A percentile compares a stretch with the other conserved stretches of the same genome.
Conservation (phyloP, 2,113 vertebrate genomes). For the Eolophus roseicapilla region DNA sequence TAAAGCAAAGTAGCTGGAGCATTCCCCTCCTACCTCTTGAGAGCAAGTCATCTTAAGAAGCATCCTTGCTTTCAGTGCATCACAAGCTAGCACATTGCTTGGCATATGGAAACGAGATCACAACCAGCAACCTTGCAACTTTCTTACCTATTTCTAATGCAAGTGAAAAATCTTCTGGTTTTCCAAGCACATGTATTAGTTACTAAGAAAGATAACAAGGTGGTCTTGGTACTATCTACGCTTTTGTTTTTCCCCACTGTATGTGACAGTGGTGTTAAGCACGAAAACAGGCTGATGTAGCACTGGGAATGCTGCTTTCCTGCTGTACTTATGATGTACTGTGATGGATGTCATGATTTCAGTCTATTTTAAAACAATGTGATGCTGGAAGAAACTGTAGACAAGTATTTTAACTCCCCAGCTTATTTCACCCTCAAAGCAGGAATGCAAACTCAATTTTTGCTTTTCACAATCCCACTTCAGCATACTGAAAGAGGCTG, state of each 20-base stretch:
- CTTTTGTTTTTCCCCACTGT: not conserved
- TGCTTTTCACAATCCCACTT: not conserved
- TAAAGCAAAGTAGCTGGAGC: not conserved
- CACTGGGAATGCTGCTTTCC: not conserved
- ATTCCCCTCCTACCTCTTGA: not conserved
- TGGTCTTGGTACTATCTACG: not conserved
- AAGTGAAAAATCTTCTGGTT: not conserved
- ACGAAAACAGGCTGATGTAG: not conserved
- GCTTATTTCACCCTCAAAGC: not conserved
- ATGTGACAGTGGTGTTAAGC: not conserved
- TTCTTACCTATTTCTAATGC: not conserved
- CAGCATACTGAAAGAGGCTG: not conserved
- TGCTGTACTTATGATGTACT: not conserved
- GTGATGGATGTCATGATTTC: not conserved
- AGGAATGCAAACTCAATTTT: not conserved
- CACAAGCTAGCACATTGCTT: not conserved
- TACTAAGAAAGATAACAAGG: not conserved
- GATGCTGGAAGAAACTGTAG: not conserved
- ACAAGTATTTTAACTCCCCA: not conserved
- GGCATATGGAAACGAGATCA: not conserved
- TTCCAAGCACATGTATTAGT: not conserved
- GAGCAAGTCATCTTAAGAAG: not conserved
- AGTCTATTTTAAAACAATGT: not conserved
- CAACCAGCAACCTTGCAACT: not conserved
- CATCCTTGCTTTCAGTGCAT: not conserved